Percentiles rank a stretch among this genome's conserved stretches.
These are phyloP conservation scores for Numenius phaeopus DNA, from an alignment of 2,797 vertebrate species.

Conservation along the genomic window DNA sequence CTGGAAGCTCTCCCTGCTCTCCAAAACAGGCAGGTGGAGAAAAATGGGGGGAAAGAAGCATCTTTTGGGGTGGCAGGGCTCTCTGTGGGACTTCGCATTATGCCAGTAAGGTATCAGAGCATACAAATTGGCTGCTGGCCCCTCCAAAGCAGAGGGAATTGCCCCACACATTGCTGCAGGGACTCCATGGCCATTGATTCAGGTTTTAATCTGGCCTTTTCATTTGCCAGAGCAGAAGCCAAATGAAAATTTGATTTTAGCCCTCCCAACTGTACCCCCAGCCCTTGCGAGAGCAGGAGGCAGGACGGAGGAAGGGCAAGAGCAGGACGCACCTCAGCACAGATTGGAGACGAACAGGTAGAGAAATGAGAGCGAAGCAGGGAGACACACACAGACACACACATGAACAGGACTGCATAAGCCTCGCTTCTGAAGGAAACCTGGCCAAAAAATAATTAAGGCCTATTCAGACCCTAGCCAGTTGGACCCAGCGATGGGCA, in stretches of 20 bases:
- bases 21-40: background rate
- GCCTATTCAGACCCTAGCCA: background rate
- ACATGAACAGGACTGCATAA: background rate
- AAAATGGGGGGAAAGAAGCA: background rate
- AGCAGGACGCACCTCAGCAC: background rate
- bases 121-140: background rate
- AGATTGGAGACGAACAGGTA: background rate
- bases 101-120: background rate
- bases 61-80: background rate
- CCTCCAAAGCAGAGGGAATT: background rate
- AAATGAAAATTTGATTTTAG: background rate
- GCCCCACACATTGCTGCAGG: background rate
- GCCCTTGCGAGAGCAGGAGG: background rate
- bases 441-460: background rate
- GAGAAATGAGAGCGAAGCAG: background rate
- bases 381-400: background rate
- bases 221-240: background rate
- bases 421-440: background rate
- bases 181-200: background rate
- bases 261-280: background rate
- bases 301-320: background rate
- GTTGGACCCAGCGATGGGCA: background rate
- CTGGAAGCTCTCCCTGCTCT: background rate
- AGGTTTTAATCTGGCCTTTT: background rate
- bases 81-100: background rate